Evolutionary conservation across 2,797 vertebrate genomes (phyloP), one percentile per base, ranked within the genome.

Genomic region (Manis pentadactyla): DNA sequence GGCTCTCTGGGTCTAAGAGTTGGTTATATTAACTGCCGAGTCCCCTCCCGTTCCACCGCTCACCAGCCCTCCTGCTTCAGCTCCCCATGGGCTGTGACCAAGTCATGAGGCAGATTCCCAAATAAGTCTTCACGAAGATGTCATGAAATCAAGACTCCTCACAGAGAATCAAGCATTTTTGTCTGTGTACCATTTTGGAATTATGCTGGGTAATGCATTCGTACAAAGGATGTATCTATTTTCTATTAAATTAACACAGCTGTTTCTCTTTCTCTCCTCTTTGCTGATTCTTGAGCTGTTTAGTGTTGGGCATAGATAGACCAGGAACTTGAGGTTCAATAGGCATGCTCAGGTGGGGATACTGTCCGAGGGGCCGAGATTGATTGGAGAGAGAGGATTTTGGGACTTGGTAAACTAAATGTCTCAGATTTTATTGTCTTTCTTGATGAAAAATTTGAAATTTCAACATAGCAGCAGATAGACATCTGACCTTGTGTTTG

Each of bases 401-500:
- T 90, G 31, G 19, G 42, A 73, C 2, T 73, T 61, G 31, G 59
- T n/a, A 37, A 64, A 42, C 46, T 27, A 6, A 86, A 2, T 79
- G 69, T 49, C 7, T 83, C 83, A 53, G 74, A 63, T 95, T 94
- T 88, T 57, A 61, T 90, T 74, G 51, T 91, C 63, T 73, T 84
- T 89, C 29, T 92, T 63, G 57, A 79, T 78, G 49, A 94, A 81
- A 92, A 53, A 12, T 84, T 51, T 87, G 77, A 69, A 64, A 69
- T 93, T 96, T 94, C 93, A 66, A 59, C 63, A 89, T 51, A 84
- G 51, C 17, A 90, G 39, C 69, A 87, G 83, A 87, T n/a, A 93
- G 37, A 71, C 55, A 86, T 82, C 37, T 85, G 88, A 75, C 5
- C 63, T 88, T 66, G 49, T 63, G 27, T 89, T 31, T 88, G 57